Evolutionary conservation across 2,888 invertebrate genomes (phyloP).

Genomic region (Trichacis sp.): DNA sequence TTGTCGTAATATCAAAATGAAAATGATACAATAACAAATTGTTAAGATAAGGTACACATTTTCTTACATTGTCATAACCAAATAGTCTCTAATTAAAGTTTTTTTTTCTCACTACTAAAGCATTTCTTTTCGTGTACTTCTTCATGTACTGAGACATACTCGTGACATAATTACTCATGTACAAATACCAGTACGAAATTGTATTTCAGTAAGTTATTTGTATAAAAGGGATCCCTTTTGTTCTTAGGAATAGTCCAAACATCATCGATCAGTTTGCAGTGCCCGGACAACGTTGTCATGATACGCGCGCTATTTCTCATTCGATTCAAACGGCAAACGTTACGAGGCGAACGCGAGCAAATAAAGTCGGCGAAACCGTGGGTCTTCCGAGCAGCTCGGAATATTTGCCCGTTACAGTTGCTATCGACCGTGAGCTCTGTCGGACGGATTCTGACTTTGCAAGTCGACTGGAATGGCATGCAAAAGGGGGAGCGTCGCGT

Average conservation of each 20-base stretch:
- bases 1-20: too few relatives aligned
- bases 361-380: neutral
- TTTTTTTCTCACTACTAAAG: too few relatives aligned
- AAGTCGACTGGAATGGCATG: conserved; percentile 39
- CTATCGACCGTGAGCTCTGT: conserved; percentile 18
- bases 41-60: too few relatives aligned
- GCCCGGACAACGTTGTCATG: neutral
- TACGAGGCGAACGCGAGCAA: neutral
- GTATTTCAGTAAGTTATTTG: too few relatives aligned
- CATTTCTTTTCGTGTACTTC: too few relatives aligned
- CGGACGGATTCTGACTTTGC: conserved; percentile 27
- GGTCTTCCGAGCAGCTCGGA: conserved; percentile 19
- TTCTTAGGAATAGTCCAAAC: neutral
- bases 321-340: neutral
- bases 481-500: conserved; percentile 30
- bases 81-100: too few relatives aligned
- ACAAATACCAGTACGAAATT: too few relatives aligned
- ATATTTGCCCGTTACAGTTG: conserved; percentile 30
- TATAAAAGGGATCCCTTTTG: neutral
- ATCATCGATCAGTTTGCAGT: neutral
- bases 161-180: too few relatives aligned
- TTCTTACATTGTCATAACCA: too few relatives aligned
- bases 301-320: neutral
- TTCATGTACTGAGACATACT: too few relatives aligned
- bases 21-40: too few relatives aligned